Evolutionary conservation across 2,113 vertebrate genomes (phyloP), one percentile per base, ranked within the genome.

Genomic region (Psettodes erumei): DNA sequence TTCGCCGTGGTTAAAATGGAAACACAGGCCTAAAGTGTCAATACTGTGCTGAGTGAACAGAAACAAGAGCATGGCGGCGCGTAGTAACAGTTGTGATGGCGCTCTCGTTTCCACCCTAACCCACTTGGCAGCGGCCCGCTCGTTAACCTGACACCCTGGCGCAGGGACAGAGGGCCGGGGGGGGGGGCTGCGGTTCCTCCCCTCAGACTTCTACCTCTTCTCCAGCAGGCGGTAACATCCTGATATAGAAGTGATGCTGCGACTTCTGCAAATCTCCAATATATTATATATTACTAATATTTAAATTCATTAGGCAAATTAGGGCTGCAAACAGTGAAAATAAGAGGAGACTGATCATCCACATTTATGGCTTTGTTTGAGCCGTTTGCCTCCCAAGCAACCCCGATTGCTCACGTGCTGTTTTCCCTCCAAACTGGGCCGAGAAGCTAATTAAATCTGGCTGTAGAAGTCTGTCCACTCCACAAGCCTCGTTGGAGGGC

Each of bases 111-210:
- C 82, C 72, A 83, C 64, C 70, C 77, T 88, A 82, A 89, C 88
- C 86, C 86, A 90, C 87, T 92, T 91, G 91, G 89, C 91, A 89
- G 45, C 0, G 25, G 32, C 10, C 27, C 1, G 47, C 78, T 54
- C 51, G 83, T 75, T 83, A 86, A 91, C 88, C 74, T 37, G 83
- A 91, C 77, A 86, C 88, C 61, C 33, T 65, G 83, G 69, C 10
- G 13, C 53, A 63, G 43, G 32, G 56, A 79, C 58, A 43, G 79
- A 78, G 66, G 81, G 76, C 81, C 62, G 83, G 10, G 27, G 68
- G 82, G 8, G 27, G 62, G 70, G 61, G 71, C 47, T 76, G 58
- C 70, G 64, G 56, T 47, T 84, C 59, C 75, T 75, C 43, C 82
- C 60, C 27, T 78, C 77, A 33, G 58, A 67, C 23, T 63, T 50